Conservation (phyloP, 2,888 invertebrate genomes). For the Gerris lacustris region DNA sequence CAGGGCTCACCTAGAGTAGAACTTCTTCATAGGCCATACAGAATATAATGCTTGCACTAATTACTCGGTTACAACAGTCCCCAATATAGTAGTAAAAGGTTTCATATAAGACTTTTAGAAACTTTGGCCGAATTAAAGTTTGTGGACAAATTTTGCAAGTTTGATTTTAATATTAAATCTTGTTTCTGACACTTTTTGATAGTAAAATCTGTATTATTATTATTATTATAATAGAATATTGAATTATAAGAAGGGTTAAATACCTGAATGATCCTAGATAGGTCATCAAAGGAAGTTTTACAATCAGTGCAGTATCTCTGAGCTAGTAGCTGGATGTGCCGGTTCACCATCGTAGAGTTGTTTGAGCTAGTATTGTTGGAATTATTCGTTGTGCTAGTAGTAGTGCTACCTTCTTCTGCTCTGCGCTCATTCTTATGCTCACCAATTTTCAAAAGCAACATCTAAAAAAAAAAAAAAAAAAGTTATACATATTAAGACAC, state of each 20-base stretch:
- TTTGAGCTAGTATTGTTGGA: slow-evolving; percentile 22
- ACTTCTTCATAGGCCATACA: no score
- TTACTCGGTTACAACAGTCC: no score
- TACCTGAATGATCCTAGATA: slow-evolving; percentile 51
- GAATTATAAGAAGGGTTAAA: not conserved
- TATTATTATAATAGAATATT: no score
- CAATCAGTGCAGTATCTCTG: slow-evolving; percentile 93
- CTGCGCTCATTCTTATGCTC: slow-evolving; percentile 69
- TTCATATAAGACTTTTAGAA: no score
- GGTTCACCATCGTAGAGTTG: slow-evolving; percentile 59
- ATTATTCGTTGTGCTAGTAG: slow-evolving; percentile 28
- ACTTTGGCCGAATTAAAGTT: no score
- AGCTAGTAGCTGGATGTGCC: slow-evolving; percentile 84
- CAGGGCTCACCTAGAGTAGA: no score
- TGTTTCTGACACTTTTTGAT: no score
- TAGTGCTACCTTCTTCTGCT: slow-evolving; percentile 40
- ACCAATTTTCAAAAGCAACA: slow-evolving; percentile 70
- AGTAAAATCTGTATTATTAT: no score
- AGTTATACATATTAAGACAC: slow-evolving; percentile 1
- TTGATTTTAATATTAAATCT: no score
- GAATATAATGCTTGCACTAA: no score
- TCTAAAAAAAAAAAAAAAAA: slow-evolving; percentile 36
- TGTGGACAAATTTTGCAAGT: no score
- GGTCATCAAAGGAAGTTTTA: slow-evolving; percentile 85
- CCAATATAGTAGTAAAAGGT: no score